Percentiles rank a stretch among this genome's conserved stretches.
phyloP scores from a whole-genome alignment of 2,888 invertebrate species.

The Panzeria rudis region DNA sequence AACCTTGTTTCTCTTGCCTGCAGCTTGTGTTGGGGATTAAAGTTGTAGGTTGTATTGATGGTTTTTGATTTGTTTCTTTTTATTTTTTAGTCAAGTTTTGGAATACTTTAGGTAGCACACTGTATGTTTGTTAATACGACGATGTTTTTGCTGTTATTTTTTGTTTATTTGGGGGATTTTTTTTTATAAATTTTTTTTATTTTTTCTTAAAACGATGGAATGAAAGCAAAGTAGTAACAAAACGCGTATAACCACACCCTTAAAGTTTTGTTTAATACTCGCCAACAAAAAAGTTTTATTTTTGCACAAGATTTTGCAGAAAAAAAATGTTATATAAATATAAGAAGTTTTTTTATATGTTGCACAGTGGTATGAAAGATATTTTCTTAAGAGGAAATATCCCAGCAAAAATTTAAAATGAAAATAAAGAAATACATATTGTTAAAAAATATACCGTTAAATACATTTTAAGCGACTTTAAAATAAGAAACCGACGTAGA shows the following conservation, averaged over 20 bases:
- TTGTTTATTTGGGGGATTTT: slow-evolving; percentile 37
- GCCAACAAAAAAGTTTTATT: slow-evolving; percentile 18
- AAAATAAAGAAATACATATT: too few species aligned
- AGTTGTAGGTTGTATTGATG: slow-evolving; percentile 58
- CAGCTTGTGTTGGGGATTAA: slow-evolving; percentile 25
- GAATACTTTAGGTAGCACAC: slow-evolving; percentile 52
- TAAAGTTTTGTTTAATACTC: slow-evolving; percentile 43
- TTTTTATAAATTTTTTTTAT: slow-evolving; percentile 1
- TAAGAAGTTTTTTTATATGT: not conserved
- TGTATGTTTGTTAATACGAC: not conserved
- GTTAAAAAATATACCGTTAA: too few species aligned
- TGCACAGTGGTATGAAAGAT: slow-evolving; percentile 38
- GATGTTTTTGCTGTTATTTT: slow-evolving; percentile 5
- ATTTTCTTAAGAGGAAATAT: too few species aligned
- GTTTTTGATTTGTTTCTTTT: slow-evolving; percentile 37
- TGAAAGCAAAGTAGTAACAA: slow-evolving; percentile 59
- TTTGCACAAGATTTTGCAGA: slow-evolving; percentile 49
- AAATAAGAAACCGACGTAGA: too few species aligned
- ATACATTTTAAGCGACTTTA: too few species aligned
- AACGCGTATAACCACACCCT: slow-evolving; percentile 71
- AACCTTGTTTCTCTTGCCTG: slow-evolving; percentile 26
- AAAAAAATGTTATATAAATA: slow-evolving; percentile 19
- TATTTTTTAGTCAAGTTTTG: not conserved
- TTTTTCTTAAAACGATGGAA: slow-evolving; percentile 29
- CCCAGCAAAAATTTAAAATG: too few species aligned